These are phyloP conservation scores for Eurypyga helias DNA, from an alignment of 2,113 vertebrate species.

Conservation along the genomic window DNA sequence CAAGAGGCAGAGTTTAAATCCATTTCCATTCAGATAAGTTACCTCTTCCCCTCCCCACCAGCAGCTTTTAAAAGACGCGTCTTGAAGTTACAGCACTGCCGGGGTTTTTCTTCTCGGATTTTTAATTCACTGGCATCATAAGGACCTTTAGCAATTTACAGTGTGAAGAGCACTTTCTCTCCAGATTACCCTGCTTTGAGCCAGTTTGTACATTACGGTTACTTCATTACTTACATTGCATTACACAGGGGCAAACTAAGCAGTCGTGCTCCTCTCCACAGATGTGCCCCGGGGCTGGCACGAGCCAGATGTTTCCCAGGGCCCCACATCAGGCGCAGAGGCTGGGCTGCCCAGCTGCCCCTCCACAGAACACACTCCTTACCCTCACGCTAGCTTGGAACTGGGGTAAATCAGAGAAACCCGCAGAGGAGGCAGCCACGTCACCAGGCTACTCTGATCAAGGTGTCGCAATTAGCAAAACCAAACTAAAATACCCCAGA, in stretches of 20 bases:
- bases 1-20: conserved; percentile 5
- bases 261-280: background rate
- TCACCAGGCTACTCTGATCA: background rate
- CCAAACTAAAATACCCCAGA: background rate
- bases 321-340: background rate
- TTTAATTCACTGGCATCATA: conserved; percentile 49
- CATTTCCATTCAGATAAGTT: conserved; percentile 32
- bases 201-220: background rate
- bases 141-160: conserved; percentile 42
- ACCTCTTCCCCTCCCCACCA: conserved; percentile 16
- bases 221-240: conserved; percentile 32
- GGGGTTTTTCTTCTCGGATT: conserved; percentile 31
- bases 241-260: background rate
- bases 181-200: background rate
- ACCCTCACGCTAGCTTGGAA: background rate
- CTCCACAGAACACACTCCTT: background rate
- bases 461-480: background rate
- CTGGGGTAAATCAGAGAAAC: background rate
- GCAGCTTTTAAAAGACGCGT: conserved; percentile 11
- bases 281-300: background rate
- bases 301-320: background rate
- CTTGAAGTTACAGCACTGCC: conserved; percentile 16
- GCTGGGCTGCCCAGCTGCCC: background rate
- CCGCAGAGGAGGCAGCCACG: background rate
- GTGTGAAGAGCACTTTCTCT: conserved; percentile 48